Evolutionary conservation across 2,797 vertebrate genomes (phyloP), one percentile per base, ranked within the genome.

Genomic region (Pseudopleuronectes americanus): DNA sequence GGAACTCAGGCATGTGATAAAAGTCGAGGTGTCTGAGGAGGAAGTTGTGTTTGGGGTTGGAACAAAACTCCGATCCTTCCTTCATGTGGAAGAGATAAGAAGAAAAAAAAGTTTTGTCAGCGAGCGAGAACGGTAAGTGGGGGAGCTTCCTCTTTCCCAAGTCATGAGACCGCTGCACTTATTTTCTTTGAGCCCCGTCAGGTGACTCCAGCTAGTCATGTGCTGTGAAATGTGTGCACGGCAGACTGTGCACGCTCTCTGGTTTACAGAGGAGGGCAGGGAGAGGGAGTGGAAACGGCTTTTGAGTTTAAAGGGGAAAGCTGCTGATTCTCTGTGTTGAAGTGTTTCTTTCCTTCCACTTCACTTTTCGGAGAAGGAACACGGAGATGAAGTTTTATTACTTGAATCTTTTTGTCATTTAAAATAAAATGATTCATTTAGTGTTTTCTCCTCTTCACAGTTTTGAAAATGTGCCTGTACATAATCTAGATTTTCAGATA

Each of bases 121-220:
- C 14, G 13, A 22, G 19, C 64, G 60, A 69, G 53, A 87, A 67
- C 64, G 48, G 70, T 61, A 83, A 56, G 59, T 10, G 26, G 56
- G 68, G 66, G 45, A 55, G 64, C 71, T 84, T 87, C 79, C 85
- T 91, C 70, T 76, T 81, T 56, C 23, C 24, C 81, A 77, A 84
- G 92, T 95, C 93, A 94, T 92, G 74, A 94, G 94, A 94, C 91
- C 1, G 13, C 53, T 64, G 77, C 84, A 89, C 68, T 86, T 85
- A 84, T 87, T 92, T 94, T 92, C 89, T 92, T 90, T 93, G 89
- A 86, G 81, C 83, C 55, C 64, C 56, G 71, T 95, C 94, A 93
- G 88, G 88, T 95, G 94, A 94, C 89, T 85, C 41, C 1, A 1
- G 65, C 47, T n/a, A 78, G 84, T 94, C 90, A 92, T 93, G 90